A percentile compares a stretch with the other conserved stretches of the same genome.
Conservation (phyloP, 2,888 invertebrate genomes). For the Ceramica pisi region DNA sequence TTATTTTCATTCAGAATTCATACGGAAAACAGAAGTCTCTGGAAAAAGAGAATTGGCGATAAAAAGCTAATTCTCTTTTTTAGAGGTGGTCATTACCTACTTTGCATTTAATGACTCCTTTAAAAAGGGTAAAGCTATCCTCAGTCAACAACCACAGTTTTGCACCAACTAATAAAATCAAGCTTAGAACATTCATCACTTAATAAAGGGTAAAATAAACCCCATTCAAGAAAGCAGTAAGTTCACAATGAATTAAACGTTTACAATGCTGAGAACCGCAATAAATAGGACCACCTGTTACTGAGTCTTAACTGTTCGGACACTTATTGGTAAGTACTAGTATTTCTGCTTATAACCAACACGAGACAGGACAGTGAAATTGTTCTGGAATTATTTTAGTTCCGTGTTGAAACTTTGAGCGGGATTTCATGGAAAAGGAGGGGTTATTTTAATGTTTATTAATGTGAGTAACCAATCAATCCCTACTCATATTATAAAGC, state of each 20-base stretch:
- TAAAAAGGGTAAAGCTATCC: conserved; percentile 2
- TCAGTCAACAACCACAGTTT: conserved; percentile 7
- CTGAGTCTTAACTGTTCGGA: conserved; percentile 4
- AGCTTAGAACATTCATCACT: conserved; percentile 21
- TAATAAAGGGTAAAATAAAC: conserved; percentile 36
- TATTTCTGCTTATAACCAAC: conserved; percentile 17
- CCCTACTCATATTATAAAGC: no score
- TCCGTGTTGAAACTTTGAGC: not conserved
- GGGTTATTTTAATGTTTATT: not conserved
- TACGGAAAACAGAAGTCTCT: not conserved
- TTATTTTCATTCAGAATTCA: no score
- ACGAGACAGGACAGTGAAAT: not conserved
- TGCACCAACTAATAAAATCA: conserved; percentile 5
- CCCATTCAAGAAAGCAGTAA: conserved; percentile 24
- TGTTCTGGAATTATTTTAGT: conserved; percentile 10
- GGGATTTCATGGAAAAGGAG: not conserved
- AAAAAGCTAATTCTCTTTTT: no score
- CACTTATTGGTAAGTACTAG: conserved; percentile 13
- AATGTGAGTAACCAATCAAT: no score
- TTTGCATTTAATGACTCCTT: conserved; percentile 26
- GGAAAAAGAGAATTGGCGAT: not conserved
- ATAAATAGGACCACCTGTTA: conserved; percentile 61
- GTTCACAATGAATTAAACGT: conserved; percentile 40
- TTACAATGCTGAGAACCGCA: conserved; percentile 33
- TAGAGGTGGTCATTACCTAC: no score